Conservation (phyloP, 2,797 vertebrate genomes). For the Brachyalestes nurse region DNA sequence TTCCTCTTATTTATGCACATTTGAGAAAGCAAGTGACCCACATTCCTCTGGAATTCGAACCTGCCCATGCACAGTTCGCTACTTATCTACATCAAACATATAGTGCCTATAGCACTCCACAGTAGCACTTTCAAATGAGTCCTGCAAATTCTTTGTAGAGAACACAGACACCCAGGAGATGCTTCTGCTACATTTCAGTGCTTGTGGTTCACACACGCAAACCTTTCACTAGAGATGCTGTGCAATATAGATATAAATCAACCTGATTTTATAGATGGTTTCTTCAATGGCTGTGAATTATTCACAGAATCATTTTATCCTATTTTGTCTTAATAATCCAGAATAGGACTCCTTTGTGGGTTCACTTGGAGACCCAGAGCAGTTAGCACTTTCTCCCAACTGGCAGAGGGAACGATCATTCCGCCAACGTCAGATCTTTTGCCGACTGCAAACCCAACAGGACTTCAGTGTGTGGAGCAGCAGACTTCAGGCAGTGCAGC, state of each 20-base stretch:
- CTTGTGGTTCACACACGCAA: not conserved
- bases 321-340: slow-evolving; percentile 5
- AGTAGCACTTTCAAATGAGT: not conserved
- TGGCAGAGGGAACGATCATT: not conserved
- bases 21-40: not conserved
- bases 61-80: not conserved
- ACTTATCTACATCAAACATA: not conserved
- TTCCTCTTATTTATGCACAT: not conserved
- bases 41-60: not conserved
- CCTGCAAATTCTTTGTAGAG: not conserved
- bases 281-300: not conserved
- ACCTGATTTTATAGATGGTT: too few relatives aligned
- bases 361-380: not conserved
- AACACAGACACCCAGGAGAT: not conserved
- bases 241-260: not conserved
- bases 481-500: slow-evolving; percentile 14
- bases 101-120: not conserved
- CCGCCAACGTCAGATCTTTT: slow-evolving; percentile 10
- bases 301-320: not conserved
- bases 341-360: slow-evolving; percentile 4
- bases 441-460: slow-evolving; percentile 1
- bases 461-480: not conserved
- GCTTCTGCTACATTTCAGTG: not conserved
- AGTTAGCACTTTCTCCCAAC: slow-evolving; percentile 8
- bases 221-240: not conserved